Percentiles rank a stretch among this genome's conserved stretches.
phyloP scores from a whole-genome alignment of 2,888 invertebrate species.

The Galeopsomyia nigrocyanea region DNA sequence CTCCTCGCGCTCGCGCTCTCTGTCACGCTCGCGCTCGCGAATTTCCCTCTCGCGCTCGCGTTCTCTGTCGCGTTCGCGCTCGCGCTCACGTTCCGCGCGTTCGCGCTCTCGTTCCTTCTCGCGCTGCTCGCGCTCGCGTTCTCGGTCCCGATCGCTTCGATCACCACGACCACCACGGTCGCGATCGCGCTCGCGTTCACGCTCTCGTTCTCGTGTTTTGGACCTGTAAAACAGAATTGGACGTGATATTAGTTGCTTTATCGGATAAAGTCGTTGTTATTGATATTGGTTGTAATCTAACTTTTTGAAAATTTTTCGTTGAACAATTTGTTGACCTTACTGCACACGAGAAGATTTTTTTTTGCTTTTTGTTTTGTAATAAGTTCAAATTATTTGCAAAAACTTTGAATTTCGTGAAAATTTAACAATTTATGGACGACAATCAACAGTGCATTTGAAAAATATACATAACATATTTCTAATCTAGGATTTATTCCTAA shows the following conservation, averaged over 20 bases:
- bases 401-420: too few relatives aligned
- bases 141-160: constrained; percentile 62
- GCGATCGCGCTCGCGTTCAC: constrained; percentile 71
- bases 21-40: constrained; percentile 72
- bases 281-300: too few relatives aligned
- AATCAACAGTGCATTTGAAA: too few relatives aligned
- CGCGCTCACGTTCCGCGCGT: constrained; percentile 70
- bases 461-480: too few relatives aligned
- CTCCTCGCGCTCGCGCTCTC: constrained; percentile 71
- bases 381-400: too few relatives aligned
- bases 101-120: constrained; percentile 69
- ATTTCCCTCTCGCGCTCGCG: constrained; percentile 71
- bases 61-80: constrained; percentile 75
- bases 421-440: too few relatives aligned
- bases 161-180: constrained; percentile 56
- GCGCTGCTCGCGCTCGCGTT: constrained; percentile 59
- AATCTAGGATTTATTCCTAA: too few relatives aligned
- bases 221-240: constrained; percentile 58
- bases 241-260: too few relatives aligned
- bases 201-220: constrained; percentile 59
- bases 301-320: too few relatives aligned
- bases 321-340: too few relatives aligned
- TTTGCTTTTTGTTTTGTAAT: too few relatives aligned
- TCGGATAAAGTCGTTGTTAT: neutral
- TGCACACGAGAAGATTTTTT: too few relatives aligned